Conservation (phyloP, 2,113 vertebrate species). For the Chlorocebus sabaeus region DNA sequence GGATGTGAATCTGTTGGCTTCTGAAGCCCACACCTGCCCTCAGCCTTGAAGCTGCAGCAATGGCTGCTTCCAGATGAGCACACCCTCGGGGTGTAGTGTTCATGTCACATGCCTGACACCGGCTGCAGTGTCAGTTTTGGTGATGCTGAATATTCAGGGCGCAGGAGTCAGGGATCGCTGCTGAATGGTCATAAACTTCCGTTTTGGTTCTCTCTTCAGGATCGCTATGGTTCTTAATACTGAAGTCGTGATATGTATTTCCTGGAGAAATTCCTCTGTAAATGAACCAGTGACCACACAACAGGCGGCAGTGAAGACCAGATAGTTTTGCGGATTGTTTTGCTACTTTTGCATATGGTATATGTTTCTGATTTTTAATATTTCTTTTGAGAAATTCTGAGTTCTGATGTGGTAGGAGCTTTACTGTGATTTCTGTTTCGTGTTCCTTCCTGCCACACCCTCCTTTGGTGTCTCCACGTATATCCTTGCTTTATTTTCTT, state of each 20-base stretch:
- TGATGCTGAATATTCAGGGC: fast-evolving
- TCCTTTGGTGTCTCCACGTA: fast-evolving
- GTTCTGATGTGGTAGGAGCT: constrained; percentile 44
- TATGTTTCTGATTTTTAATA: background rate
- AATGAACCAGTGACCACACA: background rate
- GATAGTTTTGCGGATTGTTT: background rate
- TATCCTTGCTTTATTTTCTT: background rate
- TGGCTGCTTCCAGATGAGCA: fast-evolving
- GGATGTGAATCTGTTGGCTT: background rate
- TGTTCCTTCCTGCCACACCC: background rate
- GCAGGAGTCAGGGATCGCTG: fast-evolving
- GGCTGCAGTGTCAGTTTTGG: fast-evolving
- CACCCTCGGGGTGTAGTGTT: fast-evolving
- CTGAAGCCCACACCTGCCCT: background rate
- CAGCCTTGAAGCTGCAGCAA: fast-evolving
- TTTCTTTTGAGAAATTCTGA: constrained; percentile 35
- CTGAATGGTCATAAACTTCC: fast-evolving
- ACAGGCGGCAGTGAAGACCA: constrained; percentile 27
- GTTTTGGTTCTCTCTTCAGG: constrained; percentile 65
- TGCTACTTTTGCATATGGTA: background rate
- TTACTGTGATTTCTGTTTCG: background rate
- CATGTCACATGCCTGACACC: fast-evolving
- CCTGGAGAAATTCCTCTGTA: background rate
- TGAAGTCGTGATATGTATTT: fast-evolving
- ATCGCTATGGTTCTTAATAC: constrained; percentile 84